Evolutionary conservation across 2,888 invertebrate species (phyloP), one percentile per base, ranked within the genome.

Genomic region (Bombylius major): DNA sequence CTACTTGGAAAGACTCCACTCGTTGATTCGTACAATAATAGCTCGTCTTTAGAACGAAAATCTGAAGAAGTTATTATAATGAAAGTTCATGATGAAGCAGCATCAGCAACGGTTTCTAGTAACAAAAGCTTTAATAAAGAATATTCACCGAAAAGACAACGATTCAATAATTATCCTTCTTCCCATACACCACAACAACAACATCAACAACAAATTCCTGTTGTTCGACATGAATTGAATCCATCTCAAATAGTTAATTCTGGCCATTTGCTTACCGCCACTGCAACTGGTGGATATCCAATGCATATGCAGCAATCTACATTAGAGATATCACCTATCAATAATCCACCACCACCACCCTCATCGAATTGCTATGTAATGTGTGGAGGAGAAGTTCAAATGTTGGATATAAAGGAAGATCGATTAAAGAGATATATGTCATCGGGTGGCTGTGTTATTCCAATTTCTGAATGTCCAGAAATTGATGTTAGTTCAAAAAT

Each of bases 1-100:
- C 75, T 89, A 60, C 76, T 90, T 33, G 90, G 90, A 6, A 88
- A 87, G 66, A 90, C 90, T 4, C 80, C 89, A 52, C 75, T 91
- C 45, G 86, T 91, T 14, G 89, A 90, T 62, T 74, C 80, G 12
- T 82, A 81, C 57, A 76, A 75, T 56, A 66, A 67, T 42, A 65
- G 64, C 49, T 63, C 64, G 0, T 7, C 5, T 8, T 1, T 42
- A 11, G 65, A 63, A 33, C 65, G 68, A 4, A 65, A 63, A 50
- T 67, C 68, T 0, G 64, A 69, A 4, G 67, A 68, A 47, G 69
- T 73, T 34, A 66, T 69, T 4, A 72, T 73, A 5, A 69, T 71
- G 0, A 73, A 71, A 63, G 72, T 73, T 63, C 74, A 73, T 55
- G 74, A 73, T 46, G 50, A 9, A 13, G 23, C 46, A 39, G 48